phyloP scores from a whole-genome alignment of 2,113 vertebrate genomes.

The Aphyosemion australe region DNA sequence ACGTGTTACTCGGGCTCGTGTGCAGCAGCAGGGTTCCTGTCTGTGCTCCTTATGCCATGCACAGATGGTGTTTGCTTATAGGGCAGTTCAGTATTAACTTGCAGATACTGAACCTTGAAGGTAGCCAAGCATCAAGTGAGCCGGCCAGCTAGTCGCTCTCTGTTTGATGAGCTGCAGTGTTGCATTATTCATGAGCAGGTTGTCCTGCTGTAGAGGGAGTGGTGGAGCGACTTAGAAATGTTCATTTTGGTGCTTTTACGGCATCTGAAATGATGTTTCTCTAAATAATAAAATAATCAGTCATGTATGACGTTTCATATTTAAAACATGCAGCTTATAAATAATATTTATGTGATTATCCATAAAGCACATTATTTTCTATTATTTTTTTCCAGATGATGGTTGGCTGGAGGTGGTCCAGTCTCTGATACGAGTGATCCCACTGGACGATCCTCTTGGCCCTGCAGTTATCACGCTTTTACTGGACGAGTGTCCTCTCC shows the following conservation, averaged over 20 bases:
- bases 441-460: conserved; percentile 95
- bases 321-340: no score
- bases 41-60: conserved; percentile 14
- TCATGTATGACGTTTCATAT: no score
- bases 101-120: conserved; percentile 32
- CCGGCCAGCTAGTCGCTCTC: conserved; percentile 37
- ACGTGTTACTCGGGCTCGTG: not conserved
- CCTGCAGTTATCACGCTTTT: conserved; percentile 98
- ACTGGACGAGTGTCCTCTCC: conserved; percentile 95
- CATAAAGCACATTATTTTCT: no score
- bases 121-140: conserved; percentile 36
- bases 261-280: not conserved
- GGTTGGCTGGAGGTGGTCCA: conserved; percentile 99
- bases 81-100: conserved; percentile 28
- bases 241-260: conserved; percentile 4
- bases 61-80: conserved; percentile 20
- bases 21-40: not conserved
- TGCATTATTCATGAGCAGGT: conserved; percentile 48
- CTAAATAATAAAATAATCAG: not conserved
- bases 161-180: conserved; percentile 19
- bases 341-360: not conserved
- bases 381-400: conserved; percentile 82
- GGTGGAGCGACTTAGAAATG: conserved; percentile 23
- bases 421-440: conserved; percentile 97
- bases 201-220: conserved; percentile 16